Evolutionary conservation across 2,797 vertebrate species (phyloP).

Genomic region (Mycteria americana): DNA sequence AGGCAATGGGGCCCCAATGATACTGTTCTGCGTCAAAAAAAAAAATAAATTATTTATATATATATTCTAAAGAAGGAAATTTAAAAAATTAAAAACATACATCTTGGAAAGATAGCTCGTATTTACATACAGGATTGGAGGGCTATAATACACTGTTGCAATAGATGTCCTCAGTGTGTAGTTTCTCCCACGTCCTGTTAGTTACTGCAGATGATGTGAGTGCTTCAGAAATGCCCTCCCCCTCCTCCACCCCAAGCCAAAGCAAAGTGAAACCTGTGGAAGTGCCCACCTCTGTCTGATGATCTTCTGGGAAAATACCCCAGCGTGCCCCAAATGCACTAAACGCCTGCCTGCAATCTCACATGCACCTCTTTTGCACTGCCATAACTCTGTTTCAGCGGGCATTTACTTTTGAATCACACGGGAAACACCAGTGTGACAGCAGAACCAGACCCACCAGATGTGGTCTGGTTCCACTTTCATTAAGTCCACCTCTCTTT

Average conservation of each 20-base stretch:
- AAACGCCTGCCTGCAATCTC: background rate
- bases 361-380: background rate
- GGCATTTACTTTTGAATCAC: background rate
- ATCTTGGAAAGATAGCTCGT: background rate
- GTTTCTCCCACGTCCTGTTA: background rate
- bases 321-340: background rate
- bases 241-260: background rate
- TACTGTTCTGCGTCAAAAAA: background rate
- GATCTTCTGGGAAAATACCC: background rate
- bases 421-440: background rate
- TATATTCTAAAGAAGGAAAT: background rate
- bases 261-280: constrained; percentile 3
- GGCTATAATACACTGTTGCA: constrained; percentile 33
- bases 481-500: background rate
- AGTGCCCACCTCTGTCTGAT: background rate
- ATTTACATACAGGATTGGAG: constrained; percentile 11
- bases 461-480: background rate
- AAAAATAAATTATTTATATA: background rate
- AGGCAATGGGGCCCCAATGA: constrained; percentile 34
- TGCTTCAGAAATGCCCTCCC: background rate
- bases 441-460: background rate
- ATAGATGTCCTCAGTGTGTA: constrained; percentile 39
- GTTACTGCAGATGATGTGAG: background rate
- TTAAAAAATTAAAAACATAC: background rate
- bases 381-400: background rate